phyloP scores from a whole-genome alignment of 2,888 invertebrate genomes.

The Andrena hattorfiana region DNA sequence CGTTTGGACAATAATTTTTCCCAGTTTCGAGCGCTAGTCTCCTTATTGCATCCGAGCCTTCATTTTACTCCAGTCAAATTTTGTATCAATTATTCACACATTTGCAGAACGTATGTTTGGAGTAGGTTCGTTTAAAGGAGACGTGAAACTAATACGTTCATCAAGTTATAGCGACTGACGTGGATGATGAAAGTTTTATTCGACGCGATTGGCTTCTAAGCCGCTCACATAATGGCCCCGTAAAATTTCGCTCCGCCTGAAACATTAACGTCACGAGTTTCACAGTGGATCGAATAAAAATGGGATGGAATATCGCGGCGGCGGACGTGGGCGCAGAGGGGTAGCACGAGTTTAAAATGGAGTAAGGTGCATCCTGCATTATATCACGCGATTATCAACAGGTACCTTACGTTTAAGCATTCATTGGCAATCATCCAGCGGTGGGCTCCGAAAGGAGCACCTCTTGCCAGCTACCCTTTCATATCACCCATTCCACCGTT shows the following conservation, averaged over 20 bases:
- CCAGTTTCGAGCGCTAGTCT: no score
- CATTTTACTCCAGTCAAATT: neutral
- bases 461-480: slow-evolving; percentile 45
- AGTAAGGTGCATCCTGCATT: slow-evolving; percentile 53
- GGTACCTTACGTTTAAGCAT: slow-evolving; percentile 81
- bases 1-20: no score
- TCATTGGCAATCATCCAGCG: slow-evolving; percentile 83
- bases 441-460: slow-evolving; percentile 57
- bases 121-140: no score
- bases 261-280: slow-evolving; percentile 27
- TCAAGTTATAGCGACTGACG: neutral
- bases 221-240: neutral
- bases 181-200: slow-evolving; percentile 14
- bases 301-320: slow-evolving; percentile 4
- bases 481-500: slow-evolving; percentile 32
- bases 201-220: slow-evolving; percentile 6
- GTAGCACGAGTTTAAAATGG: slow-evolving; percentile 39
- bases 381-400: slow-evolving; percentile 81
- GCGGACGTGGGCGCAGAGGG: neutral
- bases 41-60: no score
- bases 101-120: neutral
- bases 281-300: slow-evolving; percentile 39
- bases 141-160: neutral
- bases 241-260: slow-evolving; percentile 7
- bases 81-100: neutral